Percentiles rank a stretch among this genome's conserved stretches.
These are phyloP conservation scores for Tachina lurida DNA, from an alignment of 2,888 invertebrate species.

Conservation along the genomic window DNA sequence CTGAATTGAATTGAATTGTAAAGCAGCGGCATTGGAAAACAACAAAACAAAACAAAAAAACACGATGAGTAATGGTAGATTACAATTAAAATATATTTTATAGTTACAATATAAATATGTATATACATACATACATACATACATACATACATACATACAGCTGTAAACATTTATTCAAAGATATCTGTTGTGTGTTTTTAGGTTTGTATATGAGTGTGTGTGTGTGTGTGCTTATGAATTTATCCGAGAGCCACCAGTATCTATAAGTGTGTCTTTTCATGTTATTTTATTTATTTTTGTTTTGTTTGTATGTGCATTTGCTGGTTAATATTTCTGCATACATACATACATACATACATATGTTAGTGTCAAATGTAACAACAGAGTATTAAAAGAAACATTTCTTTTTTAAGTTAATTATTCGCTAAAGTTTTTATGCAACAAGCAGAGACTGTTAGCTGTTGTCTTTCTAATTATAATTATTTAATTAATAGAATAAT, in stretches of 20 bases:
- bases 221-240: conserved; percentile 22
- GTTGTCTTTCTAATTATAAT: no score
- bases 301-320: conserved; percentile 21
- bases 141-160: conserved; percentile 1
- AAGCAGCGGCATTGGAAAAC: conserved; percentile 50
- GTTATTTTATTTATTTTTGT: not conserved
- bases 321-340: conserved; percentile 31
- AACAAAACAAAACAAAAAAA: conserved; percentile 44
- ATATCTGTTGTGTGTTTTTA: not conserved
- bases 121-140: not conserved
- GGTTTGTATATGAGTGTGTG: not conserved
- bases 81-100: conserved; percentile 70
- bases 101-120: conserved; percentile 11
- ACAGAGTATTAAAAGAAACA: conserved; percentile 20
- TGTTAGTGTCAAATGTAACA: conserved; percentile 17
- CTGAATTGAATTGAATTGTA: conserved; percentile 59
- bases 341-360: conserved; percentile 27
- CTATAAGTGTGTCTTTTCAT: conserved; percentile 43
- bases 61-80: conserved; percentile 68
- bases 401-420: not conserved
- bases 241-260: conserved; percentile 16
- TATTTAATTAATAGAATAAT: no score
- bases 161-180: conserved; percentile 8
- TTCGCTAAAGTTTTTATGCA: no score
- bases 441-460: no score